phyloP scores from a whole-genome alignment of 2,113 vertebrate species.

The Planiliza haematocheilus region DNA sequence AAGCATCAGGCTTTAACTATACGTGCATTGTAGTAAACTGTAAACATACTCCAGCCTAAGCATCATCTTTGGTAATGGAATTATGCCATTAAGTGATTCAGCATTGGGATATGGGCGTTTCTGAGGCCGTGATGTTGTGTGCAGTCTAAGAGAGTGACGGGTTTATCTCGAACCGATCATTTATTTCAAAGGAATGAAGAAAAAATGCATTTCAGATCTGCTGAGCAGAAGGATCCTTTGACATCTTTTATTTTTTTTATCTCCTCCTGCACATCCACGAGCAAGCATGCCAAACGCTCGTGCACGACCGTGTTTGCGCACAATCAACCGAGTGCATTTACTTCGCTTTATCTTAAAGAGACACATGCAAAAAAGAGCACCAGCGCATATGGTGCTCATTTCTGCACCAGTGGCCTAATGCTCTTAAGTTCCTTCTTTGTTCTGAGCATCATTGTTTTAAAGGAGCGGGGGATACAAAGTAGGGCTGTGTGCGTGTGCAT shows the following conservation, averaged over 20 bases:
- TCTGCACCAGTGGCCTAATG: constrained; percentile 71
- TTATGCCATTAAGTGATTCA: constrained; percentile 30
- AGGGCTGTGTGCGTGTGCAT: constrained; percentile 50
- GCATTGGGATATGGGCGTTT: constrained; percentile 4
- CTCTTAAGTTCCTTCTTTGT: constrained; percentile 75
- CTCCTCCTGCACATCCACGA: neutral
- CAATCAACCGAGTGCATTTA: constrained; percentile 39
- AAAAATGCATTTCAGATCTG: constrained; percentile 41
- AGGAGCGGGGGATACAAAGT: constrained; percentile 57
- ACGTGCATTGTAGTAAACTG: constrained; percentile 16
- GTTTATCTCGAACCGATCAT: constrained; percentile 60
- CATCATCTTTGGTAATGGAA: constrained; percentile 56
- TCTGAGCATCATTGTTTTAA: constrained; percentile 74
- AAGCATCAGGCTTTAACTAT: constrained; percentile 3
- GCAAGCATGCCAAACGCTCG: constrained; percentile 4
- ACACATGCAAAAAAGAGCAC: constrained; percentile 50
- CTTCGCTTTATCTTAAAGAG: constrained; percentile 58
- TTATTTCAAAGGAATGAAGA: constrained; percentile 39
- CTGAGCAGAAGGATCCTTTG: constrained; percentile 3
- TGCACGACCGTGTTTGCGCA: constrained; percentile 21
- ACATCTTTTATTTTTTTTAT: no score
- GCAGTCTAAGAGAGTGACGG: constrained; percentile 33
- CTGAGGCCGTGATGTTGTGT: constrained; percentile 35
- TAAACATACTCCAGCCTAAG: constrained; percentile 43
- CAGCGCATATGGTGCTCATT: constrained; percentile 63